Evolutionary conservation across 2,797 vertebrate genomes (phyloP), one percentile per base, ranked within the genome.

Genomic region (Rousettus madagascariensis): DNA sequence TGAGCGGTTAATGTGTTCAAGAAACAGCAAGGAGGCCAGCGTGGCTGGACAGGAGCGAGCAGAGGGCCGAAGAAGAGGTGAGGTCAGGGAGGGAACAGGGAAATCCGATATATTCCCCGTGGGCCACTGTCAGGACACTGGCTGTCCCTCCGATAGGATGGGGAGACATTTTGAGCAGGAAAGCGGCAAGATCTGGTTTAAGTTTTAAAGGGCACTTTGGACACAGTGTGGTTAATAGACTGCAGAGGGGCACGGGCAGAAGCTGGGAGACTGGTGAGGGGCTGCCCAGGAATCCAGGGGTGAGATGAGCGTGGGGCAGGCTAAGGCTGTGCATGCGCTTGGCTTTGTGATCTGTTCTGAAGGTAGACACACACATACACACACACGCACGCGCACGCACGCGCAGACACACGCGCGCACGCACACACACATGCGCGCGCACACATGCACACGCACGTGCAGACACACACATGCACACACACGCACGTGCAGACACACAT

Each of bases 241-340:
- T 2, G 0, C 0, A 53, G 11, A 22, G 41, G 28, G 2, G 0
- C 20, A 4, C 0, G 8, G 28, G 28, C 30, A 7, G 68, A 61
- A 11, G 8, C 24, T 10, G 22, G 51, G 43, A 43, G n/a, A 41
- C 7, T 13, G 0, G 5, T 19, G 33, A 33, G 46, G 69, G 55
- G 36, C 66, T 3, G 0, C 93, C 59, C 63, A 3, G 75, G 30
- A 33, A 24, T 20, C 22, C 1, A 8, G 30, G 38, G 4, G 20
- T 15, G n/a, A 30, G 26, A 1, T 1, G 20, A 49, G 3, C 1
- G 1, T 0, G 11, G 11, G 53, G 33, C 8, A 30, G 66, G 61
- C 36, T 30, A 28, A 55, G 53, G 80, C 65, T 8, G 12, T 28
- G 2, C 0, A 33, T 11, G 72, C 1, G 72, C 49, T 53, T 3